phyloP scores from a whole-genome alignment of 2,888 invertebrate genomes.

The Lycocerus yunnanus region DNA sequence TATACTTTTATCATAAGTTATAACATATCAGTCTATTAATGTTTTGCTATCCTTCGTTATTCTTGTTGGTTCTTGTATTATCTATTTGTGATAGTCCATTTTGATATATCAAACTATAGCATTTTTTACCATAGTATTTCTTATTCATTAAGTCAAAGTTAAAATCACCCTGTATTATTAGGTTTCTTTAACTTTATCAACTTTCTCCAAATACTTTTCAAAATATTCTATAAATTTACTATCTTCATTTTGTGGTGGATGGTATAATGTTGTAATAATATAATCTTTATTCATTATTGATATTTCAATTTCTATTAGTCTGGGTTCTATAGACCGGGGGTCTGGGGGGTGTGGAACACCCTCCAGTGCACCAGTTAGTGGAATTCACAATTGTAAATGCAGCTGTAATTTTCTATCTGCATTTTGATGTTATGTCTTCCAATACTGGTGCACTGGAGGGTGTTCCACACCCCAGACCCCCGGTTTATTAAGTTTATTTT shows the following conservation, averaged over 20 bases:
- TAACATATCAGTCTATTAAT: background rate
- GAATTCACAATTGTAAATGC: too few relatives aligned
- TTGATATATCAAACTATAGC: background rate
- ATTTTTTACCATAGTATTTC: background rate
- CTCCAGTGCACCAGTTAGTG: too few relatives aligned
- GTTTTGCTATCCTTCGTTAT: background rate
- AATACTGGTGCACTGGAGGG: too few relatives aligned
- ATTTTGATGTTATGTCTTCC: too few relatives aligned
- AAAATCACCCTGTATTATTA: background rate
- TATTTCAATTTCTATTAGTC: background rate
- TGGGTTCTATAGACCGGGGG: too few relatives aligned
- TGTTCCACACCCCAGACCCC: too few relatives aligned
- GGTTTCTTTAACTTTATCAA: background rate
- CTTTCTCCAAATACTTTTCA: background rate
- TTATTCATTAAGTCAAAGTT: background rate
- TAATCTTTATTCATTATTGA: background rate
- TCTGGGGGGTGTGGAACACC: too few relatives aligned
- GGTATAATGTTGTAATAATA: background rate
- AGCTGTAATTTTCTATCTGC: too few relatives aligned
- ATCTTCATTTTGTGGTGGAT: background rate
- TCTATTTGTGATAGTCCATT: background rate
- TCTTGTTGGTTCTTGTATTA: background rate
- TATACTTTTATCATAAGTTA: too few relatives aligned
- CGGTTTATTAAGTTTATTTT: too few relatives aligned
- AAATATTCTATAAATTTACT: background rate